A percentile compares a stretch with the other conserved stretches of the same genome.
phyloP scores from a whole-genome alignment of 2,888 invertebrate species.

The Pseudoips prasinana region DNA sequence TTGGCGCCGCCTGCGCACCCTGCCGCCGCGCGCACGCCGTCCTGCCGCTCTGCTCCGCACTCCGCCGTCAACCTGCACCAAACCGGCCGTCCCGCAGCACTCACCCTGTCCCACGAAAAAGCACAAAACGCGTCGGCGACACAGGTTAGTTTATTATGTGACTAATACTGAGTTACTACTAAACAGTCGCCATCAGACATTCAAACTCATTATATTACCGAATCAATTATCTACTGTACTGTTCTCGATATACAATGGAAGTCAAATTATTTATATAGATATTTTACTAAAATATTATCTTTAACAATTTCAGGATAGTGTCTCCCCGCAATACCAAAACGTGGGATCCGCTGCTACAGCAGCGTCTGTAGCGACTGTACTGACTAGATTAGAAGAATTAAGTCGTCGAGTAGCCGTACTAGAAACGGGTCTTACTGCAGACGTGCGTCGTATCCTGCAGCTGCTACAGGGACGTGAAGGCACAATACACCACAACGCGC shows the following conservation, averaged over 20 bases:
- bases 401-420: constrained; percentile 86
- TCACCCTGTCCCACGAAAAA: constrained; percentile 55
- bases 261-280: too few species aligned
- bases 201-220: too few species aligned
- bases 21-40: constrained; percentile 56
- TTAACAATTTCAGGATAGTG: constrained; percentile 51
- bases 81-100: constrained; percentile 64
- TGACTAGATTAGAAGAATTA: constrained; percentile 86
- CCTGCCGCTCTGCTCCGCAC: constrained; percentile 73
- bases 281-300: too few species aligned
- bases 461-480: constrained; percentile 80
- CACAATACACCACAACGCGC: constrained; percentile 44
- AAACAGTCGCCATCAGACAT: too few species aligned
- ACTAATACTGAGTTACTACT: background rate
- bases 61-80: constrained; percentile 74
- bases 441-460: constrained; percentile 87
- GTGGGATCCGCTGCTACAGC: constrained; percentile 61
- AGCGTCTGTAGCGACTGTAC: constrained; percentile 78
- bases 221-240: too few species aligned
- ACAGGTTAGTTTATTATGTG: constrained; percentile 36
- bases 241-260: too few species aligned
- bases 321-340: constrained; percentile 76
- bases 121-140: constrained; percentile 49
- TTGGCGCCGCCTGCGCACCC: constrained; percentile 59
- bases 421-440: constrained; percentile 87